phyloP scores from a whole-genome alignment of 2,888 invertebrate species.

The Drosophila villosipedis region DNA sequence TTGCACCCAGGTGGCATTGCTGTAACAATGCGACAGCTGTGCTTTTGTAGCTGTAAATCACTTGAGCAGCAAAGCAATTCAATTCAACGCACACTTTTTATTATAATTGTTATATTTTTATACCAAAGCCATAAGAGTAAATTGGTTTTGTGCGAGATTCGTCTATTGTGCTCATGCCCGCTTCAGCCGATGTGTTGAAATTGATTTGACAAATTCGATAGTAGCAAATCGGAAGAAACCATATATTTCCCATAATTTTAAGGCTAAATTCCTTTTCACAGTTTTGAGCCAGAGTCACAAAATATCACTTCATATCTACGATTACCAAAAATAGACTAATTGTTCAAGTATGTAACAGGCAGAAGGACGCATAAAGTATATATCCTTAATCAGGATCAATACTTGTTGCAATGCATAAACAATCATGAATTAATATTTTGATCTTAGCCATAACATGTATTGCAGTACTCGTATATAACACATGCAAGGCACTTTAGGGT shows the following conservation, averaged over 20 bases:
- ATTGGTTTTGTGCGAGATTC: background rate
- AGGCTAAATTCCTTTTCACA: background rate
- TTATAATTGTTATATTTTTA: slow-evolving; percentile 5
- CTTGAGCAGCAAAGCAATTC: slow-evolving; percentile 30
- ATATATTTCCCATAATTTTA: background rate
- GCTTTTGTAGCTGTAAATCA: slow-evolving; percentile 34
- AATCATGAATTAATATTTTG: background rate
- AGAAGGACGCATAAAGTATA: background rate
- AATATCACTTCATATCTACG: background rate
- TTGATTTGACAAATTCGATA: background rate
- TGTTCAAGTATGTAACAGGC: background rate
- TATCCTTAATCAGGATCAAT: background rate
- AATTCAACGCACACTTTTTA: slow-evolving; percentile 13
- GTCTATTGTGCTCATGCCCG: background rate
- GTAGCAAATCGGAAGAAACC: background rate
- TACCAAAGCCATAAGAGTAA: background rate
- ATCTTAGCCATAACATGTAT: background rate
- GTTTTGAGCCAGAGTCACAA: background rate
- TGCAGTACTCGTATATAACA: background rate
- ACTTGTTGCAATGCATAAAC: no score
- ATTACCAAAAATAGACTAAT: background rate
- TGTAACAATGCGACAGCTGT: slow-evolving; percentile 24
- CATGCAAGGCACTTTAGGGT: background rate
- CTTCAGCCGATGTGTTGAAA: background rate
- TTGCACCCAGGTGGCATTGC: slow-evolving; percentile 48